Conservation (phyloP, 1,140 invertebrate genomes). For the Cepaea nemoralis region DNA sequence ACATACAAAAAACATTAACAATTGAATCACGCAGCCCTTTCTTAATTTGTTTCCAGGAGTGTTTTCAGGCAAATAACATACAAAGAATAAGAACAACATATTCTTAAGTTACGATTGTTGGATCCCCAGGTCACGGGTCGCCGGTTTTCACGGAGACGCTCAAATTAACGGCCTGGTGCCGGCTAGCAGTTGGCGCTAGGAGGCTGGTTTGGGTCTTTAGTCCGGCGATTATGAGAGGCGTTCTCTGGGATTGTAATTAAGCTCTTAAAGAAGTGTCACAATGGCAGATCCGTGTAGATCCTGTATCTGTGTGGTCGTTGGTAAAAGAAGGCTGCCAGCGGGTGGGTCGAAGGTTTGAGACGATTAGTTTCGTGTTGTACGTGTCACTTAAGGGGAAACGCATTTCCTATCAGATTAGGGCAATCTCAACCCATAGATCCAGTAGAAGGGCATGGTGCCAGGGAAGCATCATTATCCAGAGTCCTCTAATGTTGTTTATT, state of each 20-base stretch:
- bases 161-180: neutral
- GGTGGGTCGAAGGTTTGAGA: neutral
- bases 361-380: neutral
- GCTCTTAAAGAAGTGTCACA: neutral
- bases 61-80: neutral
- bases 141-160: neutral
- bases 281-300: neutral
- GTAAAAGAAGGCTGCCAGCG: neutral
- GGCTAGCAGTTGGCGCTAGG: neutral
- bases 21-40: neutral
- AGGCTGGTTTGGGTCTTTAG: neutral
- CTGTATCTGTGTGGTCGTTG: neutral
- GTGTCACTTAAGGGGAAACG: neutral
- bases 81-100: neutral
- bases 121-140: neutral
- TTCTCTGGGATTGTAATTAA: neutral
- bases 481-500: too few relatives aligned
- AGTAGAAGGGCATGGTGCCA: too few relatives aligned
- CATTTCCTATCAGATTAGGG: too few relatives aligned
- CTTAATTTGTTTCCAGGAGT: neutral
- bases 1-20: neutral
- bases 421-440: too few relatives aligned
- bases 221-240: neutral
- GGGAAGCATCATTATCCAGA: too few relatives aligned
- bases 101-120: neutral